These are phyloP conservation scores for Gryllus longicercus DNA, from an alignment of 2,888 invertebrate genomes.

Conservation along the genomic window DNA sequence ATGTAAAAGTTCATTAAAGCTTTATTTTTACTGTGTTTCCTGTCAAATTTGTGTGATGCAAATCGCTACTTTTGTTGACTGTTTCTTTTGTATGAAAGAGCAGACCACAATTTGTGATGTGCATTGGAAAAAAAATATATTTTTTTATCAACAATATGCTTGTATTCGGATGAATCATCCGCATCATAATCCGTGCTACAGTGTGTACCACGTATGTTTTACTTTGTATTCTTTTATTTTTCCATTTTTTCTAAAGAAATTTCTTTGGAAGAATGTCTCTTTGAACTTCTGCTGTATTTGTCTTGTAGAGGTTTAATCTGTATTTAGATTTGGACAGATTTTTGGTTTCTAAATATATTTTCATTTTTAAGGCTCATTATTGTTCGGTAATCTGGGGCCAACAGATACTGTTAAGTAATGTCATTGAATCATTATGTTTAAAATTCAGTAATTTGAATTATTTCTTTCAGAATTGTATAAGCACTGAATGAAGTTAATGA, in stretches of 20 bases:
- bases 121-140: too few species aligned
- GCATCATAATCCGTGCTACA: too few species aligned
- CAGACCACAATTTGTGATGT: too few species aligned
- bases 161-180: too few species aligned
- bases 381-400: not conserved
- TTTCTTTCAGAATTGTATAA: too few species aligned
- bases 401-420: not conserved
- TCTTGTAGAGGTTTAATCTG: not conserved
- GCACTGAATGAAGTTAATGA: too few species aligned
- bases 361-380: not conserved
- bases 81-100: not conserved
- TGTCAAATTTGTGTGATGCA: conserved; percentile 7
- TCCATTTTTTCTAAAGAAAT: too few species aligned
- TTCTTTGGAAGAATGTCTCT: too few species aligned
- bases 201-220: too few species aligned
- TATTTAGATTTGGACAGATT: not conserved
- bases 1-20: not conserved
- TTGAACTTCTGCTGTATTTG: not conserved
- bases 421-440: not conserved
- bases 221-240: too few species aligned
- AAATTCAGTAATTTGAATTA: too few species aligned
- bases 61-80: not conserved
- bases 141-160: too few species aligned
- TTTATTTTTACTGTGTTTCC: not conserved
- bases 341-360: not conserved